A percentile compares a stretch with the other conserved stretches of the same genome.
Conservation (phyloP, 2,888 invertebrate species). For the Leucophenga montana region DNA sequence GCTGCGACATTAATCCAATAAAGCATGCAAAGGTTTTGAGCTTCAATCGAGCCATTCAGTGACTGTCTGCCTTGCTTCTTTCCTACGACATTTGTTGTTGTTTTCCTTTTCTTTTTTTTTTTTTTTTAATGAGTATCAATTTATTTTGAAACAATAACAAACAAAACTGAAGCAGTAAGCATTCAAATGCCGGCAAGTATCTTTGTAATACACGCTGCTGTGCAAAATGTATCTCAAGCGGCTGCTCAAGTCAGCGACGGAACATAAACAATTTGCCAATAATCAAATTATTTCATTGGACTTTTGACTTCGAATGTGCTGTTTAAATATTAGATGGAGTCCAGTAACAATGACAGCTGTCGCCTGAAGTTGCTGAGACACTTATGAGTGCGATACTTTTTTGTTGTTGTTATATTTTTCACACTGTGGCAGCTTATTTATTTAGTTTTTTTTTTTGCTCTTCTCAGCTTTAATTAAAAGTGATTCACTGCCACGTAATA, state of each 20-base stretch:
- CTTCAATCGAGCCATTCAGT: conserved; percentile 14
- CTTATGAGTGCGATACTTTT: not conserved
- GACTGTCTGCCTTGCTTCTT: conserved; percentile 21
- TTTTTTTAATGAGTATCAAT: conserved; percentile 52
- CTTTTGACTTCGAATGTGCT: no score
- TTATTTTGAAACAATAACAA: conserved; percentile 51
- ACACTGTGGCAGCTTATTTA: not conserved
- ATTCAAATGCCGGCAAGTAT: no score
- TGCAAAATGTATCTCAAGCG: no score
- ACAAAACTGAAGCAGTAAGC: no score
- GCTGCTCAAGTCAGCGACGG: not conserved
- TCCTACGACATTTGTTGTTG: conserved; percentile 18
- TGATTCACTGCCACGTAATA: conserved; percentile 20
- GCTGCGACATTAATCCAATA: conserved; percentile 56
- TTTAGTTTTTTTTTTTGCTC: not conserved
- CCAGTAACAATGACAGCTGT: not conserved
- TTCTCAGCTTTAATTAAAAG: conserved; percentile 17
- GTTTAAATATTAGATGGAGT: not conserved
- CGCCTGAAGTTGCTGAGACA: not conserved
- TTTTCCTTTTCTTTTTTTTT: conserved; percentile 11
- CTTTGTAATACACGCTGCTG: no score
- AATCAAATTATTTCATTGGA: no score
- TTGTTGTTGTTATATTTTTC: not conserved
- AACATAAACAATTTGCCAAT: conserved; percentile 10
- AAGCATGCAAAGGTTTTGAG: conserved; percentile 44